Evolutionary conservation across 1,140 invertebrate species (phyloP), one percentile per base, ranked within the genome.

Genomic region (Coptotermes formosanus): DNA sequence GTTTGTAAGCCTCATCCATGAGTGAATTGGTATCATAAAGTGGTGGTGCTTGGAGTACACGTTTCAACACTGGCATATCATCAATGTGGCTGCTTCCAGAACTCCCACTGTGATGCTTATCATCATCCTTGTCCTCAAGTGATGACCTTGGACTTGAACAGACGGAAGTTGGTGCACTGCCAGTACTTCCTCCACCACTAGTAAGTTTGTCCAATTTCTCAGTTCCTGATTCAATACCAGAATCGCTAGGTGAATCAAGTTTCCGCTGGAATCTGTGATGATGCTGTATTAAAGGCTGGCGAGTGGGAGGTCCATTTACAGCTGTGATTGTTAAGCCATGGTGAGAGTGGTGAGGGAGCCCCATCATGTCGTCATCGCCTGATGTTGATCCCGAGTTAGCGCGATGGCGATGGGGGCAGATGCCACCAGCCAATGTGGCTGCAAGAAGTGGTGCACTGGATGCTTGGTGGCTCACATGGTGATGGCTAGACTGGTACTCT

Each of bases 1-100:
- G 97, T 89, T 97, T 97, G 92, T 98, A 98, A 2, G 97, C 97
- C 91, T 98, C 97, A 90, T 98, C 97, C 97, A 98, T 98, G 69
- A 98, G 91, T 2, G 96, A 96, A 89, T 96, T 96, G 81, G 96
- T 97, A 89, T 97, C 96, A 90, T 96, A 96, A 2, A 98, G 91
- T 0, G 97, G 97, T 2, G 97, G 97, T 3, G 97, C 97, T 90
- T 98, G 97, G 1, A 98, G 93, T 0, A 97, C 97, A 44, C 97
- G 93, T 89, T 98, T 98, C 85, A 98, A 91, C 86, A 98, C 97
- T 0, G 97, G 97, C 97, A 98, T 98, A 88, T 98, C 97, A 90
- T 98, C 97, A 23, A 96, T 94, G 81, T 93, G 87, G 55, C 83
- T 44, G 81, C 21, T 30, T 32, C 59, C 69, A 19, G 45, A 44